Conservation (phyloP, 2,888 invertebrate genomes). For the Lapara coniferarum region DNA sequence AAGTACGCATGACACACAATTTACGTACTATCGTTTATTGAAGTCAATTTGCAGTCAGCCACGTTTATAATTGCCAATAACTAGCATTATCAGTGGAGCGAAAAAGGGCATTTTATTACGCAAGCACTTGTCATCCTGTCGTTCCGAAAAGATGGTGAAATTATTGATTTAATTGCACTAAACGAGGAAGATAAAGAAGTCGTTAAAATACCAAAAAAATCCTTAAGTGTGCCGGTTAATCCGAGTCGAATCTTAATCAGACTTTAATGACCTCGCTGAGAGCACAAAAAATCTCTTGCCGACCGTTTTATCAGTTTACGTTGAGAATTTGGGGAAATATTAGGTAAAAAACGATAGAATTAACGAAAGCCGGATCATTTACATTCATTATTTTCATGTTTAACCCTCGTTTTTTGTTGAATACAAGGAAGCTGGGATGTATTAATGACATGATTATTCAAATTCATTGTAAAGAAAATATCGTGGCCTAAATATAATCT, state of each 20-base stretch:
- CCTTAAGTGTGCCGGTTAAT: slow-evolving; percentile 61
- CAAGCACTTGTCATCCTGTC: not conserved
- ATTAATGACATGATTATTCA: not conserved
- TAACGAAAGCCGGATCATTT: slow-evolving; percentile 41
- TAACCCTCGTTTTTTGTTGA: slow-evolving; percentile 45
- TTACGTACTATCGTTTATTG: slow-evolving; percentile 19
- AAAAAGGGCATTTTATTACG: not conserved
- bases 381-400: slow-evolving; percentile 37
- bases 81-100: slow-evolving; percentile 31
- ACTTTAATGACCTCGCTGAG: slow-evolving; percentile 53
- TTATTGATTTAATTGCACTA: slow-evolving; percentile 48
- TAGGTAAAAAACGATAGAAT: slow-evolving; percentile 44
- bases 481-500: too few species aligned
- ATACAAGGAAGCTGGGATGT: not conserved
- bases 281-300: slow-evolving; percentile 43
- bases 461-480: too few species aligned
- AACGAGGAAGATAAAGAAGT: slow-evolving; percentile 54
- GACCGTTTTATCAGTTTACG: slow-evolving; percentile 37
- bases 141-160: slow-evolving; percentile 32
- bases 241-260: slow-evolving; percentile 66
- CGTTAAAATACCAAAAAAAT: slow-evolving; percentile 60
- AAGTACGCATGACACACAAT: too few species aligned
- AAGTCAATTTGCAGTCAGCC: slow-evolving; percentile 28
- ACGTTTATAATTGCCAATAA: slow-evolving; percentile 35
- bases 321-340: slow-evolving; percentile 41